Conservation (phyloP, 2,888 invertebrate genomes). For the Apeira syringaria region DNA sequence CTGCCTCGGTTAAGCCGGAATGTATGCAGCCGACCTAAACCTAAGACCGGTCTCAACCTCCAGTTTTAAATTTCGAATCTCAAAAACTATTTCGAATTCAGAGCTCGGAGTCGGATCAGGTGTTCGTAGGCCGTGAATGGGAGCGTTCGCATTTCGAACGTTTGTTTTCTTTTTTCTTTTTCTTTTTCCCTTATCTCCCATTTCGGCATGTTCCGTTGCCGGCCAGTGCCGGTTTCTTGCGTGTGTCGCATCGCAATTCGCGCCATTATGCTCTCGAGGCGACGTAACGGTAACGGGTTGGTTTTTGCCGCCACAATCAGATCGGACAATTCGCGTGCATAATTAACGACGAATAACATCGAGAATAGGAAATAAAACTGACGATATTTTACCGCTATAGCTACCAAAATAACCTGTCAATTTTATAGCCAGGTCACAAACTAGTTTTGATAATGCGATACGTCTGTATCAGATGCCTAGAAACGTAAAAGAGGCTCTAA, state of each 20-base stretch:
- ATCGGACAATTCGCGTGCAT: constrained; percentile 64
- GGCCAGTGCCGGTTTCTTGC: constrained; percentile 50
- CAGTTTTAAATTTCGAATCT: constrained; percentile 28
- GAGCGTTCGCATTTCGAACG: constrained; percentile 57
- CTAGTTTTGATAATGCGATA: constrained; percentile 72
- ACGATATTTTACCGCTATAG: constrained; percentile 43
- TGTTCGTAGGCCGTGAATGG: constrained; percentile 62
- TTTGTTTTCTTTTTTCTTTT: constrained; percentile 52
- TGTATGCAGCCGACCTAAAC: constrained; percentile 1
- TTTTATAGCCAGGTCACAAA: constrained; percentile 73
- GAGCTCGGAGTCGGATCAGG: constrained; percentile 42
- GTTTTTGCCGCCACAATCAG: constrained; percentile 69
- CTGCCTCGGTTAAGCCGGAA: no score
- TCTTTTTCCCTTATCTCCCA: constrained; percentile 53
- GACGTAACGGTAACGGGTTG: constrained; percentile 63
- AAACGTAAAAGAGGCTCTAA: constrained; percentile 3
- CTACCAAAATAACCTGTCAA: constrained; percentile 71
- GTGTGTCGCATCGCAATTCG: constrained; percentile 66
- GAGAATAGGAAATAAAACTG: background rate
- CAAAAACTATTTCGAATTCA: constrained; percentile 31
- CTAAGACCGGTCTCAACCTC: constrained; percentile 7
- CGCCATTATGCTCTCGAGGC: constrained; percentile 53
- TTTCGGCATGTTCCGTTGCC: constrained; percentile 61
- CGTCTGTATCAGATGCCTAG: constrained; percentile 40
- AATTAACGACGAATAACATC: constrained; percentile 51